Conservation (phyloP, 37 sponge, comb jelly and placozoan species). For the Diacarnus erythraeanus region DNA sequence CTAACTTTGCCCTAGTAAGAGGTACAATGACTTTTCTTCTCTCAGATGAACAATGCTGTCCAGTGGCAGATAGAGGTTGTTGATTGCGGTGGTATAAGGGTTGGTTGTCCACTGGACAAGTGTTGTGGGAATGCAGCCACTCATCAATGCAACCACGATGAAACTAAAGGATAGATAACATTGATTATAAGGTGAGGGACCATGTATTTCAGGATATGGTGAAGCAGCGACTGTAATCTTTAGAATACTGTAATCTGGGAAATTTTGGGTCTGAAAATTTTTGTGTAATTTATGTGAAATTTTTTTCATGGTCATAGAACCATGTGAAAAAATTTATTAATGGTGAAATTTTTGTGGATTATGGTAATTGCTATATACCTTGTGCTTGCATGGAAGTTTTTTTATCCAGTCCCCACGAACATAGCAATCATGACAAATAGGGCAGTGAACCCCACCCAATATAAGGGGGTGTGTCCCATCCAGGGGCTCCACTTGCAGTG, state of each 20-base stretch:
- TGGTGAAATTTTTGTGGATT: no score
- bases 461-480: conserved; percentile 54
- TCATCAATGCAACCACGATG: conserved; percentile 68
- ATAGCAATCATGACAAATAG: conserved; percentile 52
- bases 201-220: background rate
- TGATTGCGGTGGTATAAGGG: background rate
- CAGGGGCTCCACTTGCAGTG: conserved; percentile 59
- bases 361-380: conserved; percentile 51
- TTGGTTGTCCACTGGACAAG: conserved; percentile 71
- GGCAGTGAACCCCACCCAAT: conserved; percentile 12
- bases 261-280: background rate
- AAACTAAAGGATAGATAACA: conserved; percentile 49
- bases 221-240: background rate
- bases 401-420: conserved; percentile 69
- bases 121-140: conserved; percentile 43
- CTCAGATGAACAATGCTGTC: background rate
- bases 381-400: conserved; percentile 80
- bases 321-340: no score
- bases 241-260: background rate
- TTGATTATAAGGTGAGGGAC: background rate
- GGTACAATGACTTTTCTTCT: background rate
- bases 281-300: background rate
- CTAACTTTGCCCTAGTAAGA: background rate
- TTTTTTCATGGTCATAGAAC: no score
- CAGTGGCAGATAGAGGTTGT: background rate